Evolutionary conservation across 2,113 vertebrate species (phyloP).

Genomic region (Dolichotis patagonum): DNA sequence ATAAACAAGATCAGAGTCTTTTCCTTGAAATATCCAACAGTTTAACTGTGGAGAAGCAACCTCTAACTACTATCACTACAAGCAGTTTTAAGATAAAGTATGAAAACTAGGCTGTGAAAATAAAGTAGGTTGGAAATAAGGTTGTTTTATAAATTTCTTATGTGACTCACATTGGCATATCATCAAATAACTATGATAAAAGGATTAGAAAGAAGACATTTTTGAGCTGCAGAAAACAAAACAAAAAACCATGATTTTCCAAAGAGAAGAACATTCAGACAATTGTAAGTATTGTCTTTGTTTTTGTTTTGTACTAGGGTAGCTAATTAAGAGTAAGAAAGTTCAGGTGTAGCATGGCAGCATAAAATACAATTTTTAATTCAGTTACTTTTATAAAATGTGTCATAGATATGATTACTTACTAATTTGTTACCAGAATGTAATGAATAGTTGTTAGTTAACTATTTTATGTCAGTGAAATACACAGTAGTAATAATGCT

Average conservation of each 20-base stretch:
- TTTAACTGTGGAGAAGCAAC: not conserved
- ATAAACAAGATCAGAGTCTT: not conserved
- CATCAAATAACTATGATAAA: not conserved
- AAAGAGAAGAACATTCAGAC: not conserved
- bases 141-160: not conserved
- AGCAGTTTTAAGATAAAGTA: conserved; percentile 10
- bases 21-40: not conserved
- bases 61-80: not conserved
- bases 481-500: not conserved
- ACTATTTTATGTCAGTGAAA: not conserved
- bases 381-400: conserved; percentile 31
- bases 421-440: conserved; percentile 9
- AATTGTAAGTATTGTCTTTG: conserved; percentile 8
- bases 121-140: not conserved
- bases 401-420: not conserved
- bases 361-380: not conserved
- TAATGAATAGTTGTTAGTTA: conserved; percentile 17
- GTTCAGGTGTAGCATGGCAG: not conserved
- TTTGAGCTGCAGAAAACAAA: not conserved
- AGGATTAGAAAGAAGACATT: not conserved
- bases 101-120: conserved; percentile 22
- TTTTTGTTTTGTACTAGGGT: not conserved
- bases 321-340: conserved; percentile 37
- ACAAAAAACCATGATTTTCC: not conserved
- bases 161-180: not conserved